Conservation (phyloP, 2,888 invertebrate species). For the Hololepta plana region DNA sequence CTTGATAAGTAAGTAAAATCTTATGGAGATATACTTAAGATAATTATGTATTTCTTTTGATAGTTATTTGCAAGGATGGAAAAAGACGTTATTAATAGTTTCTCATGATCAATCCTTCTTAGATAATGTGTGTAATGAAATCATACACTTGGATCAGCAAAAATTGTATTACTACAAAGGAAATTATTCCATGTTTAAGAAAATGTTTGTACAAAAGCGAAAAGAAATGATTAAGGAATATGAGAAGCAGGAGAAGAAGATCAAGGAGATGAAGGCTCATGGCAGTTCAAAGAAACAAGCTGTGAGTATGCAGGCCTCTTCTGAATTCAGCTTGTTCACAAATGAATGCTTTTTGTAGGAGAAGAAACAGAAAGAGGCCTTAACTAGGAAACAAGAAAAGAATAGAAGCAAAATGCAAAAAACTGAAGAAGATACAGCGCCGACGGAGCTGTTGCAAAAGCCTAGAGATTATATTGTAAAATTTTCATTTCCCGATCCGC, state of each 20-base stretch:
- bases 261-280: slow-evolving; percentile 89
- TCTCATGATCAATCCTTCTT: slow-evolving; percentile 99
- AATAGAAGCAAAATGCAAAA: slow-evolving; percentile 66
- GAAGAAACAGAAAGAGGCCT: slow-evolving; percentile 78
- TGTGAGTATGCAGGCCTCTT: no score
- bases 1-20: slow-evolving; percentile 69
- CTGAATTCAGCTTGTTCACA: slow-evolving; percentile 5
- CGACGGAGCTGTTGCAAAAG: slow-evolving; percentile 65
- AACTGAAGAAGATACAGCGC: slow-evolving; percentile 63
- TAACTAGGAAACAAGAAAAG: slow-evolving; percentile 87
- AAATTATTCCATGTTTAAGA: slow-evolving; percentile 95
- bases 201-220: slow-evolving; percentile 92
- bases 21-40: not conserved
- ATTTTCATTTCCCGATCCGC: slow-evolving; percentile 94
- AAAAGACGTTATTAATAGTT: slow-evolving; percentile 93
- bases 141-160: slow-evolving; percentile 89
- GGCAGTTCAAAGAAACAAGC: slow-evolving; percentile 94
- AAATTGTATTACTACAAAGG: slow-evolving; percentile 95
- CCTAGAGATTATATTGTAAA: slow-evolving; percentile 96
- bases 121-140: slow-evolving; percentile 98
- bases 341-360: slow-evolving; percentile 38
- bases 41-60: slow-evolving; percentile 1
- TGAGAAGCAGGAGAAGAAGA: slow-evolving; percentile 91
- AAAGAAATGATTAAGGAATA: slow-evolving; percentile 93
- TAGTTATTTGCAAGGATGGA: slow-evolving; percentile 93